Conservation (phyloP, 1,140 invertebrate species). For the Drosophila cardini region DNA sequence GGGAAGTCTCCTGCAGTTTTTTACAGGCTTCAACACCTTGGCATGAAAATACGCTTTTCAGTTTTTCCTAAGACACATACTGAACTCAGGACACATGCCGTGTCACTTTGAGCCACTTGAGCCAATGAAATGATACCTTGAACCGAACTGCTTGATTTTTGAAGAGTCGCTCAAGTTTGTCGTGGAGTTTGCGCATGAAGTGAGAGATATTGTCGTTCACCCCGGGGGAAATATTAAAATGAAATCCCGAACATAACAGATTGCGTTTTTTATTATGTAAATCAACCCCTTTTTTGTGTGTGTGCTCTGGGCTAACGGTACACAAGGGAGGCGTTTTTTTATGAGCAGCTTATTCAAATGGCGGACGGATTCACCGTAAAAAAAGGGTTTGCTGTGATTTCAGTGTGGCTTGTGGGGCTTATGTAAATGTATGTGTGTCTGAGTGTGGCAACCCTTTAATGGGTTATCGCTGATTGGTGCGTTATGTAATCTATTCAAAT, state of each 20-base stretch:
- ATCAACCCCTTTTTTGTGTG: conserved; percentile 79
- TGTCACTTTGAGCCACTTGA: conserved; percentile 50
- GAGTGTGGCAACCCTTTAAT: conserved; percentile 63
- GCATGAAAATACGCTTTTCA: conserved; percentile 59
- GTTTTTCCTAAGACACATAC: not conserved
- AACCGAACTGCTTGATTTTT: conserved; percentile 60
- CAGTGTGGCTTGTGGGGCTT: no score
- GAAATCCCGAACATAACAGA: conserved; percentile 43
- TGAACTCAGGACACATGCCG: conserved; percentile 52
- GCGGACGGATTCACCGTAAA: conserved; percentile 41
- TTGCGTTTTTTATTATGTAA: conserved; percentile 65
- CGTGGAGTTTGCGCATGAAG: conserved; percentile 57
- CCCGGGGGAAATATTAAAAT: conserved; percentile 77
- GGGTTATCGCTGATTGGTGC: conserved; percentile 57
- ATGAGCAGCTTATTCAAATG: conserved; percentile 75
- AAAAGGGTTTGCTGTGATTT: conserved; percentile 79
- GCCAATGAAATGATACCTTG: conserved; percentile 62
- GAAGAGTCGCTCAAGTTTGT: conserved; percentile 43
- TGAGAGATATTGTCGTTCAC: conserved; percentile 28
- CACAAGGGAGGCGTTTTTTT: conserved; percentile 33
- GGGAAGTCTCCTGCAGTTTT: conserved; percentile 48
- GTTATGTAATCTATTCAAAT: conserved; percentile 50
- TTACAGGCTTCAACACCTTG: conserved; percentile 72
- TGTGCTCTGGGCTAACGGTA: conserved; percentile 25
- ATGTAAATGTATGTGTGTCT: conserved; percentile 60